Percentiles rank a stretch among this genome's conserved stretches.
These are phyloP conservation scores for Lordiphosa andalusiaca DNA, from an alignment of 2,888 invertebrate species.

Conservation along the genomic window DNA sequence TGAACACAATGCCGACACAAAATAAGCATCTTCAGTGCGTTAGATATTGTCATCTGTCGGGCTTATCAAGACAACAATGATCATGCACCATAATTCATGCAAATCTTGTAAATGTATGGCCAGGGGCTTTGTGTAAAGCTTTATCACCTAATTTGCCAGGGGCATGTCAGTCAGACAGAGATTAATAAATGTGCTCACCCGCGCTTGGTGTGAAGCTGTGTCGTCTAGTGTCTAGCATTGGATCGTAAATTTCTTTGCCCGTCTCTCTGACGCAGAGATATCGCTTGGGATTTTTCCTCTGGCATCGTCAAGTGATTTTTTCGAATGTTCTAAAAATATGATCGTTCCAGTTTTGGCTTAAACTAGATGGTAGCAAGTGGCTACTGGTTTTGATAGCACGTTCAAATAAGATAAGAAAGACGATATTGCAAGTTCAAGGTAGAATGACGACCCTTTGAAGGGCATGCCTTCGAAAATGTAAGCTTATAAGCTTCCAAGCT, in stretches of 20 bases:
- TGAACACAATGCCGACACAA: slow-evolving; percentile 28
- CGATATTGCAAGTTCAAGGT: neutral
- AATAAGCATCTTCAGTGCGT: slow-evolving; percentile 19
- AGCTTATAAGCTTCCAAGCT: too few relatives aligned
- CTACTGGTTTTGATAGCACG: slow-evolving; percentile 28
- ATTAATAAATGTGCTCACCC: slow-evolving; percentile 2
- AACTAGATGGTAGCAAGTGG: slow-evolving; percentile 19
- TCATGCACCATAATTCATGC: slow-evolving; percentile 41
- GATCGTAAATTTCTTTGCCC: slow-evolving; percentile 5
- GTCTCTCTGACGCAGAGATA: neutral
- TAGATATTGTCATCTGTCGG: slow-evolving; percentile 23
- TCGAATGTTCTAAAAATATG: too few relatives aligned
- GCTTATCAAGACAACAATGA: slow-evolving; percentile 38
- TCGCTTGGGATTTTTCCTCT: slow-evolving; percentile 7
- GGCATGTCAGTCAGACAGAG: slow-evolving; percentile 12
- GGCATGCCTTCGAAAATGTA: too few relatives aligned
- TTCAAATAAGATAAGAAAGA: neutral
- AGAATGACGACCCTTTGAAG: too few relatives aligned
- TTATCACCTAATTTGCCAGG: slow-evolving; percentile 37
- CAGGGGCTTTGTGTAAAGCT: slow-evolving; percentile 27
- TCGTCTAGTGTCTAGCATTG: neutral
- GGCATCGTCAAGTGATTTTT: neutral
- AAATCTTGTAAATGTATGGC: slow-evolving; percentile 46
- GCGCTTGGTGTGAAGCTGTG: slow-evolving; percentile 9
- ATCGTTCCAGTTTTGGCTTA: slow-evolving; percentile 5